Evolutionary conservation across 2,113 vertebrate species (phyloP).

Genomic region (Psilopsiagon aurifrons): DNA sequence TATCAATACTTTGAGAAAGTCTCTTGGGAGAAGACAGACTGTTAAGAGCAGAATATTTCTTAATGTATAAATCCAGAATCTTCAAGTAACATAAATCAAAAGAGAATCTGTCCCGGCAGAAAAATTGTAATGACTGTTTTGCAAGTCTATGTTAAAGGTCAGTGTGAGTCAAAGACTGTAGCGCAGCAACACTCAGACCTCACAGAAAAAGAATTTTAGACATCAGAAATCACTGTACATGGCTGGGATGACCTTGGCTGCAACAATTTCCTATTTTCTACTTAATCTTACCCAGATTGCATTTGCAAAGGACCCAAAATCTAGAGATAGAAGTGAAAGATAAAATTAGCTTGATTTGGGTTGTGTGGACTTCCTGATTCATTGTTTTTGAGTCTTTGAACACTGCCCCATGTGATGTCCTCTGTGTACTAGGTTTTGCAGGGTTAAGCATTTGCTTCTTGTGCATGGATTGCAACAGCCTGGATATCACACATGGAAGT

Average conservation of each 20-base stretch:
- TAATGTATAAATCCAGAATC: neutral
- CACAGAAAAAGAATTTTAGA: neutral
- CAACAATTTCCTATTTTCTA: neutral
- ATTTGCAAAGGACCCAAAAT: neutral
- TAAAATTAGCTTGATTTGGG: neutral
- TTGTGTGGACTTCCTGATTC: neutral
- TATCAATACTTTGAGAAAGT: neutral
- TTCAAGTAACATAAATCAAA: neutral
- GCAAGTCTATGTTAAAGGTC: constrained; percentile 13
- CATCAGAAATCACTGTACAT: neutral
- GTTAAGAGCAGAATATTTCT: neutral
- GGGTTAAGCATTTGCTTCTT: neutral
- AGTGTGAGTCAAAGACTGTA: neutral
- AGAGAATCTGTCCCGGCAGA: neutral
- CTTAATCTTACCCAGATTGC: neutral
- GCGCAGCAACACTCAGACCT: neutral
- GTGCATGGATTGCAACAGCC: neutral
- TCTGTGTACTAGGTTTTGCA: neutral
- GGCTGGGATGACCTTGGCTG: neutral
- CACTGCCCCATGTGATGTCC: neutral
- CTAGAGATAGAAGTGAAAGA: neutral
- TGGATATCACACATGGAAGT: neutral
- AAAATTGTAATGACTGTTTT: neutral
- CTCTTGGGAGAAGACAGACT: neutral
- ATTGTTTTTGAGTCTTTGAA: neutral